Evolutionary conservation across 2,113 vertebrate species (phyloP).

Genomic region (Corydoras maculifer): DNA sequence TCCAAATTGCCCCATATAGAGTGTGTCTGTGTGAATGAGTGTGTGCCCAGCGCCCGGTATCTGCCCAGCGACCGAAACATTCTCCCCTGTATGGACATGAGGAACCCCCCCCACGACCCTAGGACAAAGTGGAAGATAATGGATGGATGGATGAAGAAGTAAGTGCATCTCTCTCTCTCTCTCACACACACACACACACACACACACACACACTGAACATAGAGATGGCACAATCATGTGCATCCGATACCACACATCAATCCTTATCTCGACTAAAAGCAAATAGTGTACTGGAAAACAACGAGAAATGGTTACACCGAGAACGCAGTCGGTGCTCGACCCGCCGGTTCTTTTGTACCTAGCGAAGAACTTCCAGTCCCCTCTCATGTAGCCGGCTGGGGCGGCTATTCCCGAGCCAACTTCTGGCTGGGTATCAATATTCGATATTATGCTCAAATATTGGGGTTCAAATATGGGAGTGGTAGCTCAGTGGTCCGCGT

Average conservation of each 20-base stretch:
- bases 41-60: no score
- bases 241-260: slow-evolving; percentile 31
- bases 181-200: slow-evolving; percentile 20
- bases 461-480: no score
- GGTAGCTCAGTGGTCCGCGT: no score
- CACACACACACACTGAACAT: slow-evolving; percentile 31
- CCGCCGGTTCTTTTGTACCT: slow-evolving; percentile 8
- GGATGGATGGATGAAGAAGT: no score
- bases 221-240: slow-evolving; percentile 47
- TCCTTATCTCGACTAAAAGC: slow-evolving; percentile 11
- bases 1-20: no score
- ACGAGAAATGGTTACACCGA: slow-evolving; percentile 11
- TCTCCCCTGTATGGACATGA: no score
- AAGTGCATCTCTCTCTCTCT: slow-evolving; percentile 22
- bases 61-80: no score
- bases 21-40: no score
- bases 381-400: slow-evolving; percentile 24
- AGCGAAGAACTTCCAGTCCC: slow-evolving; percentile 11
- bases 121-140: no score
- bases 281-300: slow-evolving; percentile 3
- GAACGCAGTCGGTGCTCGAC: slow-evolving; percentile 14
- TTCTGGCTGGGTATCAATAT: slow-evolving; percentile 64
- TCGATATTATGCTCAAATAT: slow-evolving; percentile 62
- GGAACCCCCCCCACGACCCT: no score
- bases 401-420: slow-evolving; percentile 48